Base-by-base conservation (phyloP, 2,113 vertebrate genomes). In the Passer montanus region DNA sequence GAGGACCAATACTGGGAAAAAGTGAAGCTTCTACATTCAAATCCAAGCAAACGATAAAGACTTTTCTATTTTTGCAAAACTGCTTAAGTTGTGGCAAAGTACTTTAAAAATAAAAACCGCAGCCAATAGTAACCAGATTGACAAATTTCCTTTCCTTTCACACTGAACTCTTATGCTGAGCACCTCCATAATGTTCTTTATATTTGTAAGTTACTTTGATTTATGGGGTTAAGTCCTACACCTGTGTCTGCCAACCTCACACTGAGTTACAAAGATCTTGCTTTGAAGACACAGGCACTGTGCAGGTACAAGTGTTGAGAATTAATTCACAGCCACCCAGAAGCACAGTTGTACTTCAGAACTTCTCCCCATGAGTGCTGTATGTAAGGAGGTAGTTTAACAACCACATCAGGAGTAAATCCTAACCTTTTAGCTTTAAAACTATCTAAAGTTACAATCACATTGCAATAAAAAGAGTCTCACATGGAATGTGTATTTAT, bases 391-490 rank as follows among this genome's bases (percentile, higher is more conserved):
- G 39, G 62, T 60, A 68, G 31, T 76, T 90, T 91, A 84, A 84
- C 87, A 24, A 91, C 87, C 56, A 64, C 41, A 53, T 68, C 55
- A 87, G 10, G 17, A 93, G 91, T 56, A 93, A 87, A 91, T 60
- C 72, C 63, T 72, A 89, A 94, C 69, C 44, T 91, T 93, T 93
- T 30, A 39, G 23, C 24, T 94, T 87, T 84, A 87, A 78, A 89
- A 35, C 46, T 52, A 81, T 31, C 56, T 68, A 47, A 89, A 84
- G 69, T 67, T 55, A 89, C 24, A 84, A 64, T 78, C 73, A 75
- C 14, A 22, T 7, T 78, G 47, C 63, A 72, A 58, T 91, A 91
- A 76, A 79, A 87, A 66, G 9, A 56, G 33, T 67, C 43, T 60
- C 60, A 46, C 12, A 30, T 82, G 35, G 30, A 89, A 44, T 2